Evolutionary conservation across 2,113 vertebrate species (phyloP), one percentile per base, ranked within the genome.

Genomic region (Antigone vipio): DNA sequence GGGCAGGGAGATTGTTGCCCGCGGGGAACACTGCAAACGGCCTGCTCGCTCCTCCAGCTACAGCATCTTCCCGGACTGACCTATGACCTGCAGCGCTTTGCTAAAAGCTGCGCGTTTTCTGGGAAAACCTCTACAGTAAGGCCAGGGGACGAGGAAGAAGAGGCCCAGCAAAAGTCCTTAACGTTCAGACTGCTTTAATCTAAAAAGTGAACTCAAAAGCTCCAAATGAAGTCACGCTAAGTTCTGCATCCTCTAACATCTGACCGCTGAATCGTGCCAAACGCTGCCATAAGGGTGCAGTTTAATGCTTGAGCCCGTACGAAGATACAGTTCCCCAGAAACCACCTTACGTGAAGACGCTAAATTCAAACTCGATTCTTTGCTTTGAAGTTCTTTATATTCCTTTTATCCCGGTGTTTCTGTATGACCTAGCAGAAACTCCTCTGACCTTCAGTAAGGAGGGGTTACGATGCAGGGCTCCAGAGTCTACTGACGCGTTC

Each of bases 21-120:
- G 24, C 50, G 24, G 50, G 45, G 50, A 59, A 22, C 4, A 2
- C 50, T 14, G 23, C 45, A 13, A 34, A 12, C 3, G 35, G 35
- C 20, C 5, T 3, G 1, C 30, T 45, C 9, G 4, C 18, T 4
- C 0, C 32, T 3, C 12, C 10, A 38, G 53, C 22, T 14, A 14
- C 42, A 4, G 55, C 20, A 6, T 11, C 66, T 52, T 60, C 59
- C 62, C 4, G 2, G 21, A 0, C 12, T 10, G 34, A 5, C 15
- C 49, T 8, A 0, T 0, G 8, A 4, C 3, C 45, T 38, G 27
- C 60, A 7, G 35, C 1, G 16, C 59, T 59, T 20, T 7, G 35
- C 74, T 12, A 7, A 42, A 17, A 50, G 34, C 35, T 18, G 20
- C 27, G 1, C 1, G 0, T 8, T 24, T 40, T 15, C 13, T 34